Conservation (phyloP, 2,113 vertebrate species). For the Pantherophis guttatus region DNA sequence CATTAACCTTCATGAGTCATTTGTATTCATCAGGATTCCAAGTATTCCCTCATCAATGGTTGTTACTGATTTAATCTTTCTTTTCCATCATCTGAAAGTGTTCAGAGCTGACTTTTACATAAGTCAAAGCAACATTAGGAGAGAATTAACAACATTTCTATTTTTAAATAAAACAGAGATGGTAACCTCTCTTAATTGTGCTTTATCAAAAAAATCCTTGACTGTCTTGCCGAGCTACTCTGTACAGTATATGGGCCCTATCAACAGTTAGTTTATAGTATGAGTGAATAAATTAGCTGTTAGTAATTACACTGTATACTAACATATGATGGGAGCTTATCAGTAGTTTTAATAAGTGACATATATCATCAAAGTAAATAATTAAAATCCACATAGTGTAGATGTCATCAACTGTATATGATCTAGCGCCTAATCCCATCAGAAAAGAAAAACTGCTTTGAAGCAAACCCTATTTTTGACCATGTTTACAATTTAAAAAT, state of each 20-base stretch:
- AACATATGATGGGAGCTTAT: neutral
- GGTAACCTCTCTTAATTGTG: slow-evolving; percentile 19
- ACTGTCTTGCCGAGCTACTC: slow-evolving; percentile 11
- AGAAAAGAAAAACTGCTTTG: neutral
- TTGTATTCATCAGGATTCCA: slow-evolving; percentile 59
- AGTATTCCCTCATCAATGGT: slow-evolving; percentile 46
- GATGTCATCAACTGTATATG: neutral
- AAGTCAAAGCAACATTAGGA: slow-evolving; percentile 49
- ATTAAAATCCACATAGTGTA: neutral
- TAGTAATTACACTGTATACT: neutral
- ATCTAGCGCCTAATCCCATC: neutral
- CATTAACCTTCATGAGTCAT: slow-evolving; percentile 65
- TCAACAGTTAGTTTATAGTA: neutral
- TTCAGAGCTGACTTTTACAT: slow-evolving; percentile 54
- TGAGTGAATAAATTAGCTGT: neutral
- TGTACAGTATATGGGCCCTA: neutral
- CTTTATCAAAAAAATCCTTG: slow-evolving; percentile 14
- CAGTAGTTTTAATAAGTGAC: neutral
- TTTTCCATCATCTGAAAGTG: slow-evolving; percentile 42
- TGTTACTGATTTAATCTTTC: slow-evolving; percentile 56
- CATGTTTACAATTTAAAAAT: neutral
- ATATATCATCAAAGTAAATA: neutral
- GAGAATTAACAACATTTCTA: slow-evolving; percentile 29
- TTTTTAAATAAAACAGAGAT: slow-evolving; percentile 40
- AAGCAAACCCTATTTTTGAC: neutral